Conservation (phyloP, 2,113 vertebrate genomes). For the Tylochromis polylepis region DNA sequence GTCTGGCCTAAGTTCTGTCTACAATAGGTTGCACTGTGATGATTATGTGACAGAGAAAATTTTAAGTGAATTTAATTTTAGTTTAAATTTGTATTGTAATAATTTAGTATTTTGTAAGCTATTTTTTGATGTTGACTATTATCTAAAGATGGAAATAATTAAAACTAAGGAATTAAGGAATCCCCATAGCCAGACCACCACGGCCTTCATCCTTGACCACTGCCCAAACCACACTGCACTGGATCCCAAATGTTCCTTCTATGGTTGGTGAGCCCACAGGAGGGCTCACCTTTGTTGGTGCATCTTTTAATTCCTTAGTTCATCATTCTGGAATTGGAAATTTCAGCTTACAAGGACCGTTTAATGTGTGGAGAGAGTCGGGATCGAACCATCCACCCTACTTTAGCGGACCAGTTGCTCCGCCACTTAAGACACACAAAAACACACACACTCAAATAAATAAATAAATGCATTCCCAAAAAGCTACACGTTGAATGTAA, state of each 20-base stretch:
- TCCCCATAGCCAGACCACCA: background rate
- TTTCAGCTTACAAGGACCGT: background rate
- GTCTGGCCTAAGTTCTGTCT: background rate
- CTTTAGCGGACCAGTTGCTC: background rate
- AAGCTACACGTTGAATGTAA: background rate
- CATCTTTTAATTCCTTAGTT: background rate
- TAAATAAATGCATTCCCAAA: background rate
- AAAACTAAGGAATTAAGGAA: background rate
- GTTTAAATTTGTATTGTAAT: background rate
- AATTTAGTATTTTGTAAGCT: background rate
- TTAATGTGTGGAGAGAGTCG: background rate
- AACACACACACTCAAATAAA: background rate
- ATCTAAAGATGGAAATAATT: background rate
- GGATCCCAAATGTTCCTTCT: background rate
- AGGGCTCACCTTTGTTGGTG: background rate
- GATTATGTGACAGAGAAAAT: background rate
- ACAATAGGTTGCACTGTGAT: background rate
- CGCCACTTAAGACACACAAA: background rate
- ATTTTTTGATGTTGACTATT: background rate
- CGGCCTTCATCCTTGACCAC: background rate
- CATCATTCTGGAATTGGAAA: fast-evolving
- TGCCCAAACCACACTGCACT: background rate
- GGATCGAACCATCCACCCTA: background rate
- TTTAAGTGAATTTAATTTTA: background rate
- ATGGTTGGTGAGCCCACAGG: too few species aligned